Evolutionary conservation across 2,797 vertebrate species (phyloP).

Genomic region (Mormyrus hasselquistii): DNA sequence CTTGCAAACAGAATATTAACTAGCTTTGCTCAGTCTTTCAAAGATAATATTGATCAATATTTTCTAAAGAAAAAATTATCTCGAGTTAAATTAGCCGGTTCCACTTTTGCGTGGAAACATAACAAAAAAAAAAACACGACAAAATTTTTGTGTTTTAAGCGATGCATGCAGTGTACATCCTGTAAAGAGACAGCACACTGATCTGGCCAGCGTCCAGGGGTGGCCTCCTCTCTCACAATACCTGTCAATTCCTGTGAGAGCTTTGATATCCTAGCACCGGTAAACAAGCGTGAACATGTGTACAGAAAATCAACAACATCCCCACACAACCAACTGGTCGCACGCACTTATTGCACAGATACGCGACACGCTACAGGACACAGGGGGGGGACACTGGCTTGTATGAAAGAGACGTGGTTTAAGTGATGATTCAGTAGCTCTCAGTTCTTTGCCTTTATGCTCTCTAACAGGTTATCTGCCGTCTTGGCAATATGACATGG

Average conservation of each 20-base stretch:
- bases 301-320: neutral
- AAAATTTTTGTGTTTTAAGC: neutral
- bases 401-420: neutral
- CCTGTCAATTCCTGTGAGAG: neutral
- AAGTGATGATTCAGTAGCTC: neutral
- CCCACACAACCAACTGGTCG: neutral
- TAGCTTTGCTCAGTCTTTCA: neutral
- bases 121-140: neutral
- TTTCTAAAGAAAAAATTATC: neutral
- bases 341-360: neutral
- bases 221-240: neutral
- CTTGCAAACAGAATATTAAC: neutral
- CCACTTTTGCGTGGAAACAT: neutral
- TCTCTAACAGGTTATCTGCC: neutral
- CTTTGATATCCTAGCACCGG: neutral
- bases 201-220: neutral
- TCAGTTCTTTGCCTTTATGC: neutral
- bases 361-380: neutral
- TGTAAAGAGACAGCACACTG: neutral
- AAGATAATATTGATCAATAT: neutral
- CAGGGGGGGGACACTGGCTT: neutral
- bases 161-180: neutral
- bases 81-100: neutral
- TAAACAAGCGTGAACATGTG: neutral
- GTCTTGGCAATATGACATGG: neutral